These are phyloP conservation scores for Heteromormyrus szaboi DNA, from an alignment of 2,797 vertebrate species.

Conservation along the genomic window DNA sequence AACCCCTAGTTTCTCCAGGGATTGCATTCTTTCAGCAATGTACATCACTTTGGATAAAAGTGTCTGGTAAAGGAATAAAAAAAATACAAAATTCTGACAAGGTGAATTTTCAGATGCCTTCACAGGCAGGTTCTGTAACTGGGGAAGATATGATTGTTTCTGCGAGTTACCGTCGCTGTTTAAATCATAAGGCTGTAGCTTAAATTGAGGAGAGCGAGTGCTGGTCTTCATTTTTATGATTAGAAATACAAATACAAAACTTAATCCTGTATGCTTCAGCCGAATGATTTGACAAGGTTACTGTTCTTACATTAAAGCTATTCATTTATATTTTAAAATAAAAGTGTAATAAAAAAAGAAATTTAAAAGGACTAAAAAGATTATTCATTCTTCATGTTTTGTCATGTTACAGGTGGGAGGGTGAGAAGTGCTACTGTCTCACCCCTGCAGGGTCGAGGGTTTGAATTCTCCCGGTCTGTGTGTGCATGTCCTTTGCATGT, in stretches of 20 bases:
- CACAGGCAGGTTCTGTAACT: not conserved
- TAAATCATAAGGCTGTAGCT: not conserved
- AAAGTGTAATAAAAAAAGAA: not conserved
- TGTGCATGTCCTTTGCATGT: not conserved
- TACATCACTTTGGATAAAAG: not conserved
- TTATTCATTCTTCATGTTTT: not conserved
- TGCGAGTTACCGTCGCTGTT: not conserved
- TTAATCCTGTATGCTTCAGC: not conserved
- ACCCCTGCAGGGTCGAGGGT: not conserved
- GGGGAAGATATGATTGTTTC: not conserved
- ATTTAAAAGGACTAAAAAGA: not conserved
- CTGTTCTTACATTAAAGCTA: not conserved
- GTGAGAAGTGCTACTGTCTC: not conserved
- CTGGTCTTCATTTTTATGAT: slow-evolving; percentile 5
- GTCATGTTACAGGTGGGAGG: not conserved
- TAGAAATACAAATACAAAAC: not conserved
- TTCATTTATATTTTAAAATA: not conserved
- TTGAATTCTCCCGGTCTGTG: not conserved
- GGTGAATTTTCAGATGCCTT: not conserved
- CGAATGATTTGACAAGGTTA: not conserved
- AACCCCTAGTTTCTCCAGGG: not conserved
- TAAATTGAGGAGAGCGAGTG: not conserved
- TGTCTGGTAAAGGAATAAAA: not conserved
- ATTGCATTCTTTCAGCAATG: not conserved
- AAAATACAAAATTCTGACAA: not conserved